Evolutionary conservation across 2,888 invertebrate species (phyloP).

Genomic region (Trilocha varians): DNA sequence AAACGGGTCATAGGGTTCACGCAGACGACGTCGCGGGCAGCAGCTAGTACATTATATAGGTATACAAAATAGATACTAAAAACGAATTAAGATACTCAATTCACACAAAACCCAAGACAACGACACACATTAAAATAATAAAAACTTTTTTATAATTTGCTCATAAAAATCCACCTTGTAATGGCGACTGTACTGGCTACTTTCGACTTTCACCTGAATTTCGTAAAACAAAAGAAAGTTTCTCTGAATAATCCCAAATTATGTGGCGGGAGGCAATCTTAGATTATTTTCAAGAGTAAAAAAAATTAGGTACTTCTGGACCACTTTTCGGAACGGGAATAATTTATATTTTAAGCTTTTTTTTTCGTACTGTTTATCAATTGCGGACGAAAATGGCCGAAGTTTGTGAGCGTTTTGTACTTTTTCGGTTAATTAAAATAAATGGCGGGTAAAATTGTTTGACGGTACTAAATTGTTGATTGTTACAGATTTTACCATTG

Average conservation of each 20-base stretch:
- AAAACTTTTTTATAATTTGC: not conserved
- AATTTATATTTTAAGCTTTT: not conserved
- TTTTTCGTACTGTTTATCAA: too few relatives aligned
- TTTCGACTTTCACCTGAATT: conserved; percentile 21
- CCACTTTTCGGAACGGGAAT: not conserved
- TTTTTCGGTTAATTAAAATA: not conserved
- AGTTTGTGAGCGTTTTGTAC: too few relatives aligned
- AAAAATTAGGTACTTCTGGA: not conserved
- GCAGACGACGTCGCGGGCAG: too few relatives aligned
- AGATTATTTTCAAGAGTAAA: conserved; percentile 13
- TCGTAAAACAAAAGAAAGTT: conserved; percentile 25
- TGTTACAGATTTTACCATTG: too few relatives aligned
- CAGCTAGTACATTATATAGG: too few relatives aligned
- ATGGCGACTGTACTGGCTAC: conserved; percentile 9
- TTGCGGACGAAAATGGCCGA: too few relatives aligned
- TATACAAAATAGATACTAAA: too few relatives aligned
- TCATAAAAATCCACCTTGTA: not conserved
- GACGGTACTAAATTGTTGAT: conserved; percentile 18
- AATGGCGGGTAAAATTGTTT: not conserved
- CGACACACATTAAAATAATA: too few relatives aligned
- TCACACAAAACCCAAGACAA: too few relatives aligned
- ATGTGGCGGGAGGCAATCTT: conserved; percentile 15
- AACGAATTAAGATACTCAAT: too few relatives aligned
- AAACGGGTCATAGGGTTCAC: too few relatives aligned
- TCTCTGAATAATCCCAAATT: conserved; percentile 21